Base-by-base conservation (phyloP, 2,888 invertebrate genomes). In the Xylota sylvarum region DNA sequence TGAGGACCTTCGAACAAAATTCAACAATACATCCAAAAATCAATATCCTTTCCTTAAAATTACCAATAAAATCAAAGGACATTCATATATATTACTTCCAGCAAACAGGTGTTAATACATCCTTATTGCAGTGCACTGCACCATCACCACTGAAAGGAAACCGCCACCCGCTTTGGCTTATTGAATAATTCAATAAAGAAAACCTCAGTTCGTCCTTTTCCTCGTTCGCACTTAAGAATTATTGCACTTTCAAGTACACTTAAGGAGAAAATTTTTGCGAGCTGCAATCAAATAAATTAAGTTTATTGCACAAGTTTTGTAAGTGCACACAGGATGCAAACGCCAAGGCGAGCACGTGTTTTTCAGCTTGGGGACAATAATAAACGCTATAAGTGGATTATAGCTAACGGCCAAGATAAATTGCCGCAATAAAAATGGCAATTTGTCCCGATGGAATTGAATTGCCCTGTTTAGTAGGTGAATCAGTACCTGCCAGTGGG, bases 271-370 rank as follows among this genome's bases (percentile, higher is more conserved):
- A 76, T 64, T 77, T 85, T 82, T 82, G 77, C 82, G 46, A 77
- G 77, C 69, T 86, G 78, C 86, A 86, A 86, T 86, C 86, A 78
- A 67, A 86, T 86, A 86, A 86, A 86, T 86, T 77, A 77, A 62
- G 35, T 86, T 86, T 86, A 86, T 86, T 82, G 77, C 86, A 69
- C 67, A 77, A 82, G 77, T 43, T 86, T 60, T 77, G 37, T 46
- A 56, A 70, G 74, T 50, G 43, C 65, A 65, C 60, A 55, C 46
- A 60, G 52, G 48, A 65, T 58, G 56, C 56, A 58, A 40, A 40
- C 48, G 40, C 14, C 58, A 58, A 67, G 60, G 30, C 46, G 35
- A 77, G 55, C 77, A 86, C 73, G 77, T 67, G 70, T 72, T 70
- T 72, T 43, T 77, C 56, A 58, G 40, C 77, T 50, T 27, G 60